Evolutionary conservation across 2,888 invertebrate species (phyloP), one percentile per base, ranked within the genome.

Genomic region (Agrotis ipsilon): DNA sequence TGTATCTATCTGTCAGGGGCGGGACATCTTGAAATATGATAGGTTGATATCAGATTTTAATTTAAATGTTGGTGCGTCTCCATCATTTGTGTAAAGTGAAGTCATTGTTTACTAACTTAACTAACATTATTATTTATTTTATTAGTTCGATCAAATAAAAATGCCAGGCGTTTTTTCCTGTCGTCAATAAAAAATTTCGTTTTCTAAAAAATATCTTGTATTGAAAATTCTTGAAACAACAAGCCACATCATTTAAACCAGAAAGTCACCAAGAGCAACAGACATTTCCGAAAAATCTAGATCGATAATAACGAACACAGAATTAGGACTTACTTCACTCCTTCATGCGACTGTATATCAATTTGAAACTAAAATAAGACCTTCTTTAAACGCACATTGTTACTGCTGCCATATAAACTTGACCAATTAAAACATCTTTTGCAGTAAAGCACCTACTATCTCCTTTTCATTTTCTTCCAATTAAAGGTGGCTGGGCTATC

Each of bases 391-490:
- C 52, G 57, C 45, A 64, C 52, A 70, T 67, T 80, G 64, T 71
- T 62, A 80, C 72, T 24, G 13, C 64, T n/a, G 48, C 57, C 45
- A 48, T 65, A 78, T 61, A 57, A 72, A 74, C 62, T 69, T 80
- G 76, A 78, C 75, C n/a, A 73, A 76, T 79, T 76, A 77, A n/a
- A 61, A 13, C 61, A 58, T 58, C 78, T 64, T n/a, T 61, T 46
- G 49, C 55, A 55, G 64, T 66, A 9, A n/a, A 24, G n/a, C 70
- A 55, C 45, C 16, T n/a, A 82, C 88, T 88, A 55, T 39, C 18
- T n/a, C 82, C 88, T 88, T 89, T n/a, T 89, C 89, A 39, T 86
- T 88, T 88, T 89, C 75, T 70, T 60, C 87, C 87, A 83, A 87
- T 88, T 89, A 89, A 87, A 86, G 84, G 60, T 81, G 68, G 68